phyloP scores from a whole-genome alignment of 1,140 invertebrate genomes.

The Drosophila mauritiana region DNA sequence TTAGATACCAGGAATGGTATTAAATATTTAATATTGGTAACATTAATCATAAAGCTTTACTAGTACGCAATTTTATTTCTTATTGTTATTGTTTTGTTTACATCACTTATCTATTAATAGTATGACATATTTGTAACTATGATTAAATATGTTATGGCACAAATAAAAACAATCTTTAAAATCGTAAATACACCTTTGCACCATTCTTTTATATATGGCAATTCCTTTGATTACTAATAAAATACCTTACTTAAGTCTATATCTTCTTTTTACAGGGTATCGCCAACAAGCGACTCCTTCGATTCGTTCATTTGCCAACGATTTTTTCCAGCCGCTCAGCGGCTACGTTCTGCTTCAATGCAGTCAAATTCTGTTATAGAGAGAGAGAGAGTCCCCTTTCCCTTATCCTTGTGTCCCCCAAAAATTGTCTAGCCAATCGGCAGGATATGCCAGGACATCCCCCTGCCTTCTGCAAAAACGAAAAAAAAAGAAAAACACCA shows the following conservation, averaged over 20 bases:
- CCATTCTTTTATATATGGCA: no score
- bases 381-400: slow-evolving; percentile 18
- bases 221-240: no score
- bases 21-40: background rate
- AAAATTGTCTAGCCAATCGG: slow-evolving; percentile 41
- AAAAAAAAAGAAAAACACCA: background rate
- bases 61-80: no score
- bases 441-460: slow-evolving; percentile 18
- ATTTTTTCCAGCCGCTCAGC: slow-evolving; percentile 66
- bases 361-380: slow-evolving; percentile 73
- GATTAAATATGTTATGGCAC: no score
- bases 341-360: slow-evolving; percentile 78
- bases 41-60: no score
- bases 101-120: no score
- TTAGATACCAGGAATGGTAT: background rate
- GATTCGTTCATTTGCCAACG: slow-evolving; percentile 40
- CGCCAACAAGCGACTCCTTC: slow-evolving; percentile 23
- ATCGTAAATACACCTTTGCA: no score
- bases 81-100: no score
- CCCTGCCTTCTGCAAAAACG: background rate
- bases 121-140: no score
- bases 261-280: slow-evolving; percentile 22
- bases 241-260: no score
- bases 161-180: no score
- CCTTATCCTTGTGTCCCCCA: background rate